A percentile compares a stretch with the other conserved stretches of the same genome.
Evolutionary conservation across 2,888 invertebrate genomes (phyloP).

Genomic region (Cephus pulcher): DNA sequence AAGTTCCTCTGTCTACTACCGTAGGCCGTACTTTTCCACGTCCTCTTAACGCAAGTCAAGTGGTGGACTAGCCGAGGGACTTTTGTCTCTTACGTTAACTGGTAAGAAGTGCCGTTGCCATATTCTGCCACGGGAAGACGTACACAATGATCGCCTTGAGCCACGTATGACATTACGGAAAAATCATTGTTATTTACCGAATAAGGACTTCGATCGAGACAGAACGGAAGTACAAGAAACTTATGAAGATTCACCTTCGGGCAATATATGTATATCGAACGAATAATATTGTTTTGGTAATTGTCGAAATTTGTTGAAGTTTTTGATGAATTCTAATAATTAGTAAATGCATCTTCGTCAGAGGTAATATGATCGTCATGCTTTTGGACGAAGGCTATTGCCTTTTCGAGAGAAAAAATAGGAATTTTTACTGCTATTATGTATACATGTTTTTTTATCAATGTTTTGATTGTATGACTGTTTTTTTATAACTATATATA

Average conservation of each 20-base stretch:
- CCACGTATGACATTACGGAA: neutral
- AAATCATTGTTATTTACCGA: neutral
- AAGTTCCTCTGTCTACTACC: conserved; percentile 17
- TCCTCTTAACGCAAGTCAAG: neutral
- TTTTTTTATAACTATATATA: too few relatives aligned
- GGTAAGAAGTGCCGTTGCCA: neutral
- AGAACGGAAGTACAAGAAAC: too few relatives aligned
- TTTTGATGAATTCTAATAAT: too few relatives aligned
- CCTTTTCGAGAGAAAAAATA: too few relatives aligned
- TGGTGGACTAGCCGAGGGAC: neutral
- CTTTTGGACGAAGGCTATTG: too few relatives aligned
- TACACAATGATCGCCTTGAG: neutral
- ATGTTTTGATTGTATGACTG: too few relatives aligned
- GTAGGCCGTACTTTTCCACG: neutral
- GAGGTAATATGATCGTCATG: too few relatives aligned
- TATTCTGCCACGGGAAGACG: neutral
- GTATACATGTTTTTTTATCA: too few relatives aligned
- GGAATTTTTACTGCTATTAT: too few relatives aligned
- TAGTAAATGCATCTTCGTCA: too few relatives aligned
- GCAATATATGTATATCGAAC: neutral
- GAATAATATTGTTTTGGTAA: too few relatives aligned
- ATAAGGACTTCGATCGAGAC: neutral
- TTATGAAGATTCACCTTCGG: neutral
- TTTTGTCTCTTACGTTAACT: neutral
- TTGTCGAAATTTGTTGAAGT: too few relatives aligned